Conservation (phyloP, 2,113 vertebrate genomes). For the Lophochroa leadbeateri region DNA sequence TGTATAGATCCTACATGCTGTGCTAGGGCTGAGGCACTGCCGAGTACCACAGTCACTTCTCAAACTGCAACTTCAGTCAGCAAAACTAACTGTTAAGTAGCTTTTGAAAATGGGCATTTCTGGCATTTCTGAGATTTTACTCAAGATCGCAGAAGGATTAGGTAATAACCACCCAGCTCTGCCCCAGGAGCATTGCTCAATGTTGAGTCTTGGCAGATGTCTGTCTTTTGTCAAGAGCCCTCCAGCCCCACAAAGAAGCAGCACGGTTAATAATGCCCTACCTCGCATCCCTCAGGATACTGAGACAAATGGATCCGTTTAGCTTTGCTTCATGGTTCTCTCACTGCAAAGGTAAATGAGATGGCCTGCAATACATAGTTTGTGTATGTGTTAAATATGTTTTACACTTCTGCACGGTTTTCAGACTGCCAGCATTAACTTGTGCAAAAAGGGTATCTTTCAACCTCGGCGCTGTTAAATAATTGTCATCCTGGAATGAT, state of each 20-base stretch:
- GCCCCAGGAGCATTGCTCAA: conserved; percentile 52
- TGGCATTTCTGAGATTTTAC: conserved; percentile 43
- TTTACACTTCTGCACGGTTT: background rate
- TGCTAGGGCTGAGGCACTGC: background rate
- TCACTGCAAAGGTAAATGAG: background rate
- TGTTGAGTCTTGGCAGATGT: background rate
- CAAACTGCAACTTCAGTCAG: background rate
- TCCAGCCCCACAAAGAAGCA: background rate
- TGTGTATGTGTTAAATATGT: background rate
- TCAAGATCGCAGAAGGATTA: conserved; percentile 14
- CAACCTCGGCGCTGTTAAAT: background rate
- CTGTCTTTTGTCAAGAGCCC: conserved; percentile 23
- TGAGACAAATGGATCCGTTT: background rate
- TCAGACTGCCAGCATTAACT: background rate
- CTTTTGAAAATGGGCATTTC: conserved; percentile 17
- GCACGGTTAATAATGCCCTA: background rate
- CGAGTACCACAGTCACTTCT: background rate
- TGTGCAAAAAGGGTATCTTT: background rate
- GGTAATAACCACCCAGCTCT: conserved; percentile 62
- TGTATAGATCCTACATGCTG: accelerated
- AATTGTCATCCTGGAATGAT: background rate
- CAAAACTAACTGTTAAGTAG: background rate
- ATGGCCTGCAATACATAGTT: background rate
- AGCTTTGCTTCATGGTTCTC: background rate
- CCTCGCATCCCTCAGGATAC: background rate